Evolutionary conservation across 2,888 invertebrate species (phyloP), one percentile per base, ranked within the genome.

Genomic region (Pediacus dermestoides): DNA sequence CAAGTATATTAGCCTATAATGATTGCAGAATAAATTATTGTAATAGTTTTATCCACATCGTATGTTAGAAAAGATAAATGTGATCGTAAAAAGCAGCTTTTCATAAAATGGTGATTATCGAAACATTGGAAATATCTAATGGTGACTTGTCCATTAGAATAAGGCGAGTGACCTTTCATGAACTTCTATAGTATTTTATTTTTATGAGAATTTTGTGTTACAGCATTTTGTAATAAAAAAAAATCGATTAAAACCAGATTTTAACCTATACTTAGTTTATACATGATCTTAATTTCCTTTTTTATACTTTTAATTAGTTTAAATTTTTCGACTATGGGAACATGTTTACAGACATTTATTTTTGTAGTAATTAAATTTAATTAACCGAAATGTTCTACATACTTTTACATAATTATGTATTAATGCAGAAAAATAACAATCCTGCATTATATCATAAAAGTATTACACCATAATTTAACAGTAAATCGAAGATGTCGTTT

Each of bases 81-180:
- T 23, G 9, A n/a, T 13, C 28, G n/a, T 28, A 28, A 28, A 28
- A 28, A 28, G 14, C 28, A 13, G 28, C 28, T 28, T 28, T 28
- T 28, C 28, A 28, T 28, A 28, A 13, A 28, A 28, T 9, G n/a
- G 4, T 23, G 23, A 23, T 23, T 23, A 23, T 23, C 23, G 23
- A 28, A 28, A 28, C 14, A 23, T 23, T 23, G 23, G 10, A 23
- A 23, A 28, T 28, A 28, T 28, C 28, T 3, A n/a, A 23, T 28
- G 28, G 23, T n/a, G 28, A 28, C 28, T 28, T 28, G 28, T 28
- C 28, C 28, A 28, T 28, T 28, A 28, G 28, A 28, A 28, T 14
- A 28, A 28, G 28, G 28, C 28, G 28, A 28, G 28, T 28, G 28
- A 28, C 28, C 28, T 28, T n/a, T 28, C 14, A 14, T 28, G 28